Conservation (phyloP, 2,888 invertebrate species). For the Acleris literana region DNA sequence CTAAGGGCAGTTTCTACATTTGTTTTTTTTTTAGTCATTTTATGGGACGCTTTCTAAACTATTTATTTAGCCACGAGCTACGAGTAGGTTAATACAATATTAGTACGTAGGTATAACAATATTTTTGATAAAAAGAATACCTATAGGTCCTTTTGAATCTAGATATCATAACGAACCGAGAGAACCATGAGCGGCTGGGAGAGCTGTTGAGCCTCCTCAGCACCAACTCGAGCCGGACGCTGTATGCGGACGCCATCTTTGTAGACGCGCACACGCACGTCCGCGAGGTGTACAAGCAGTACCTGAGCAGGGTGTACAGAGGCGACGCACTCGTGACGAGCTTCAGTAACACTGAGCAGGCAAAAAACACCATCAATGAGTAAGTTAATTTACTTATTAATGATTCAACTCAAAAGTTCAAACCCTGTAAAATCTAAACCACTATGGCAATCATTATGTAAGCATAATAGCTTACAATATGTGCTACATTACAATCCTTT, state of each 20-base stretch:
- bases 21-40: too few relatives aligned
- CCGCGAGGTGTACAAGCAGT: conserved; percentile 77
- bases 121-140: too few relatives aligned
- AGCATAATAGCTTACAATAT: too few relatives aligned
- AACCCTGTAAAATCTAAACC: too few relatives aligned
- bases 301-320: conserved; percentile 81
- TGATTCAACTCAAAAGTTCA: too few relatives aligned
- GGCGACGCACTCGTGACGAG: conserved; percentile 83
- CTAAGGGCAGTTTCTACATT: too few relatives aligned
- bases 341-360: conserved; percentile 68
- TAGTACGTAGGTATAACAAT: too few relatives aligned
- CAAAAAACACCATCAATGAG: conserved; percentile 79
- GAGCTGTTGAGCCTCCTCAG: conserved; percentile 67
- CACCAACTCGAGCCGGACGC: conserved; percentile 53
- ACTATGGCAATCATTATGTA: too few relatives aligned
- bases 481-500: too few relatives aligned
- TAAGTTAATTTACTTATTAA: conserved; percentile 48
- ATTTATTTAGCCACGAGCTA: too few relatives aligned
- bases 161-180: conserved; percentile 72
- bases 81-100: too few relatives aligned
- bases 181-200: conserved; percentile 84
- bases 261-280: conserved; percentile 82
- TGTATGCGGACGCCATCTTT: conserved; percentile 84
- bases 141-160: conserved; percentile 14
- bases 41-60: too few relatives aligned